Percentiles rank a stretch among this genome's conserved stretches.
These are phyloP conservation scores for Dolichotis patagonum DNA, from an alignment of 2,113 vertebrate species.

Conservation along the genomic window DNA sequence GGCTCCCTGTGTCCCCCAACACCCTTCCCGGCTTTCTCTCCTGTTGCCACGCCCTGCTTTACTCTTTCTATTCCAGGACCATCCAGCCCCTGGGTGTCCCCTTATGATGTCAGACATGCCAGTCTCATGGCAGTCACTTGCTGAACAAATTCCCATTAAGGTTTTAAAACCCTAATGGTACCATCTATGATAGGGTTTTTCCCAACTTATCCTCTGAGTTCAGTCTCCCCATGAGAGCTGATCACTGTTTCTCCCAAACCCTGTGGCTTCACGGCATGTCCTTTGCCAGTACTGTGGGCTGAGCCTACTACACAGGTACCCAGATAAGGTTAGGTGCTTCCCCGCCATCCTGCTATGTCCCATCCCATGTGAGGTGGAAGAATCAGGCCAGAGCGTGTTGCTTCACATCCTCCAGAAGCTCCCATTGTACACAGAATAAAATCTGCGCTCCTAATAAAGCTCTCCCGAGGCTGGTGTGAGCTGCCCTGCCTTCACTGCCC, in stretches of 20 bases:
- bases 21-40: no score
- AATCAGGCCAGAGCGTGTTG: not conserved
- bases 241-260: not conserved
- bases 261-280: not conserved
- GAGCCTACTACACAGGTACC: not conserved
- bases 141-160: not conserved
- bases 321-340: not conserved
- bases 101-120: not conserved
- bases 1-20: not conserved
- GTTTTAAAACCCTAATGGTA: not conserved
- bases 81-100: not conserved
- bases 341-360: not conserved
- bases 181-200: not conserved
- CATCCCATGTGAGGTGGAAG: not conserved
- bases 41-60: not conserved
- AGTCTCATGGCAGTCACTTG: not conserved
- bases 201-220: not conserved
- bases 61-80: not conserved
- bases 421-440: not conserved
- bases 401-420: not conserved
- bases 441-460: not conserved
- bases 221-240: not conserved
- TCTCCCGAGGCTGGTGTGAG: not conserved
- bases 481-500: not conserved
- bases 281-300: not conserved